Evolutionary conservation across 2,797 vertebrate genomes (phyloP).

Genomic region (Neosilurus mollespiculum): DNA sequence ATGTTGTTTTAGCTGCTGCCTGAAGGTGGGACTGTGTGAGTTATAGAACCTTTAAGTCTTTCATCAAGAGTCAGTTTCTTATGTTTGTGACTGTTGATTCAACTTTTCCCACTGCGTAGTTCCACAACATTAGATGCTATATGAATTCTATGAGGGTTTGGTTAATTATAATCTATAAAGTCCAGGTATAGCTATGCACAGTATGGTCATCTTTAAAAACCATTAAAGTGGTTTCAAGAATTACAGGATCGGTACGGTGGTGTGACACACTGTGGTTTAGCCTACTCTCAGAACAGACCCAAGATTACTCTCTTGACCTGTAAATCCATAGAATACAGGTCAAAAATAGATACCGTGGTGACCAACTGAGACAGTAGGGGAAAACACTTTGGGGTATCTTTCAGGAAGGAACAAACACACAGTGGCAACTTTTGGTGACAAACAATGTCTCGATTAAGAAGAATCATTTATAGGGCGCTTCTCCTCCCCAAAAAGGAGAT

Average conservation of each 20-base stretch:
- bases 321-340: neutral
- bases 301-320: neutral
- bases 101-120: neutral
- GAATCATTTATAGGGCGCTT: too few species aligned
- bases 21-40: constrained; percentile 24
- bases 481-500: too few species aligned
- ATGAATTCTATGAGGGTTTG: neutral
- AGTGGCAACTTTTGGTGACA: too few species aligned
- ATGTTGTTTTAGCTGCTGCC: neutral
- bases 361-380: too few species aligned
- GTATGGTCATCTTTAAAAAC: neutral
- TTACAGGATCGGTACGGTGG: neutral
- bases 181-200: neutral
- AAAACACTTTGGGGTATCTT: too few species aligned
- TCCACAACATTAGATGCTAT: neutral
- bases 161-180: neutral
- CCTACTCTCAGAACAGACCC: neutral
- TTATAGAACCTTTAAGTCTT: neutral
- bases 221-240: neutral
- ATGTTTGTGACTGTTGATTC: neutral
- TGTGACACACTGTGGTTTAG: neutral
- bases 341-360: too few species aligned
- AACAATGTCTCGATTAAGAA: too few species aligned
- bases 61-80: neutral
- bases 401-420: too few species aligned